A percentile compares a stretch with the other conserved stretches of the same genome.
Conservation (phyloP, 2,797 vertebrate genomes). For the Mormyrus proboscirostris region DNA sequence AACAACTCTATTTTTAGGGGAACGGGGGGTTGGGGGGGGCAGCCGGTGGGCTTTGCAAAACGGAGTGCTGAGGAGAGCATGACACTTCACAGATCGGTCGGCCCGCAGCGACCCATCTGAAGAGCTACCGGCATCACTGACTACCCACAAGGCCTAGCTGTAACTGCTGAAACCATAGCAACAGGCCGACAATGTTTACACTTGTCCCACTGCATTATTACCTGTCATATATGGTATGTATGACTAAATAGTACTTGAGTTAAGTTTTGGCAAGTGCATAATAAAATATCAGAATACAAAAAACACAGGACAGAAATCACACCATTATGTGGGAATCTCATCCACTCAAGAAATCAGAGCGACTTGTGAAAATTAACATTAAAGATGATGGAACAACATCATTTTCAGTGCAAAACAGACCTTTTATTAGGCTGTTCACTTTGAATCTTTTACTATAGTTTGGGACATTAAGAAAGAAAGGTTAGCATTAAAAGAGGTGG, state of each 20-base stretch:
- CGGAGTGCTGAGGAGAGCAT: not conserved
- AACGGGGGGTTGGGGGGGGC: not conserved
- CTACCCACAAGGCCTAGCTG: not conserved
- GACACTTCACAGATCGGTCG: not conserved
- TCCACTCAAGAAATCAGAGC: not conserved
- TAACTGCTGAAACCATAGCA: not conserved
- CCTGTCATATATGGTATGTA: not conserved
- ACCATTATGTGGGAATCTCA: not conserved
- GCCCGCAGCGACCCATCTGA: not conserved
- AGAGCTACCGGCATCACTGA: not conserved
- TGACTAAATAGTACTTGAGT: not conserved
- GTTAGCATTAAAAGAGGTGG: not conserved
- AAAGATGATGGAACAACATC: not conserved
- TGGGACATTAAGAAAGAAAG: not conserved
- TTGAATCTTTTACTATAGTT: not conserved
- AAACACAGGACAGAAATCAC: not conserved
- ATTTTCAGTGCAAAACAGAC: not conserved
- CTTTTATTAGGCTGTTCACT: not conserved
- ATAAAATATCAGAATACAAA: not conserved
- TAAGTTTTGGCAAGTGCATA: not conserved
- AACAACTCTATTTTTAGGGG: slow-evolving; percentile 14
- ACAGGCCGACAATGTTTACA: not conserved
- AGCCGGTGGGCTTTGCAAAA: not conserved
- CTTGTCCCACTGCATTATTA: not conserved
- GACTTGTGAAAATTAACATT: not conserved